Evolutionary conservation across 2,113 vertebrate species (phyloP), one percentile per base, ranked within the genome.

Genomic region (Aythya baeri): DNA sequence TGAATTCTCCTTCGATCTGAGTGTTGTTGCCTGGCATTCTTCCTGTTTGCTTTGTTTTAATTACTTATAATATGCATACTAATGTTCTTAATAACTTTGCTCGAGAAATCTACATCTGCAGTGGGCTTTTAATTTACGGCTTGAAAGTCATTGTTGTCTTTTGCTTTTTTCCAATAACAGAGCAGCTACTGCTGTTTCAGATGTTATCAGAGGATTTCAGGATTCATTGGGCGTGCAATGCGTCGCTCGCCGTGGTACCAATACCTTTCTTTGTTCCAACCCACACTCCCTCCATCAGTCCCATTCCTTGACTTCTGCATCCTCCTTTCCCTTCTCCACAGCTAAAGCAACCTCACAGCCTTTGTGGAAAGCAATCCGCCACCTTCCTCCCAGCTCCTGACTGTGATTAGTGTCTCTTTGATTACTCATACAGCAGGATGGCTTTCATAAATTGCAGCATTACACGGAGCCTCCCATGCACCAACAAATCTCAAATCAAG

Each of bases 81-180:
- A 93, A 95, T 83, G 44, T 34, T 86, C 34, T 81, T 88, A 88
- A 86, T 83, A 84, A 80, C 83, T 90, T 94, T 41, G 57, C 34
- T 86, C 49, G n/a, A 49, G 61, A 96, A 97, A 83, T 88, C 43
- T 49, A 49, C 83, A 54, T 86, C 70, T 94, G 80, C 70, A 92
- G 61, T 25, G 72, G 73, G 66, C 76, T 96, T 97, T 95, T 96
- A 90, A 96, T 94, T 94, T 96, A 86, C 26, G 72, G 65, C 74
- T 78, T n/a, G n/a, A 68, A 75, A 73, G 36, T 36, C 52, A 74
- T 52, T 94, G 61, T 72, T 88, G 83, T 75, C 9, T 31, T 94
- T 86, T 88, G 83, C 65, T 83, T 72, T 70, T 92, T 91, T 88
- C 62, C 54, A 81, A 36, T 66, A 86, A 68, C 76, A 90, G 88